Evolutionary conservation across 2,113 vertebrate species (phyloP), one percentile per base, ranked within the genome.

Genomic region (Eubucco bourcierii): DNA sequence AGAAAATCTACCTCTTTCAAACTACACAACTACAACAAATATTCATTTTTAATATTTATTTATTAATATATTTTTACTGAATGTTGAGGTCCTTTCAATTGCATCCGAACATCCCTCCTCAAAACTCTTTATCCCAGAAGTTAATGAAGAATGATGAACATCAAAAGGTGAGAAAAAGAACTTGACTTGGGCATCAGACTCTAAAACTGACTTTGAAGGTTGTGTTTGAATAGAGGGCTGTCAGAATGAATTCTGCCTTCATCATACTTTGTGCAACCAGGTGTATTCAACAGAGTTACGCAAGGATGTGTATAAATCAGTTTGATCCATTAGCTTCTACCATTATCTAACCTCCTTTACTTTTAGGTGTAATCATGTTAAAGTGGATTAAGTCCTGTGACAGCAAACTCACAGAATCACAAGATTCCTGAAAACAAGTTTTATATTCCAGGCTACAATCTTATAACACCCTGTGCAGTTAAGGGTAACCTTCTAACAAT

Each of bases 1-100:
- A 91, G 41, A 95, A 96, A 97, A 89, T 87, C 88, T 25, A 84
- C 90, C 80, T 94, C 88, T 94, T 94, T 50, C 87, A 96, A 96
- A 79, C 81, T 83, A 76, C 52, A 75, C 27, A 84, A 67, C 70
- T 86, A 37, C 39, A 86, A 77, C 29, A 90, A 84, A 91, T 80
- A 77, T 19, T 84, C 61, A 55, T 4, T 56, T 91, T 79, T 73
- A 28, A 1, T 23, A 66, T 19, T 56, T 55, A 52, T 59, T 70
- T 87, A 20, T 79, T 78, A 33, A 12, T 76, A 11, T 14, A 78
- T 68, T 80, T 65, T 70, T 70, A 66, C 4, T 47, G n/a, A 70
- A 31, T 24, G 9, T 33, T 56, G 27, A 79, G 15, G 14, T 67
- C 31, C 15, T 90, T 84, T 75, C 27, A 74, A 46, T n/a, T 2